Evolutionary conservation across 2,888 invertebrate genomes (phyloP).

Genomic region (Thymelicus lineola): DNA sequence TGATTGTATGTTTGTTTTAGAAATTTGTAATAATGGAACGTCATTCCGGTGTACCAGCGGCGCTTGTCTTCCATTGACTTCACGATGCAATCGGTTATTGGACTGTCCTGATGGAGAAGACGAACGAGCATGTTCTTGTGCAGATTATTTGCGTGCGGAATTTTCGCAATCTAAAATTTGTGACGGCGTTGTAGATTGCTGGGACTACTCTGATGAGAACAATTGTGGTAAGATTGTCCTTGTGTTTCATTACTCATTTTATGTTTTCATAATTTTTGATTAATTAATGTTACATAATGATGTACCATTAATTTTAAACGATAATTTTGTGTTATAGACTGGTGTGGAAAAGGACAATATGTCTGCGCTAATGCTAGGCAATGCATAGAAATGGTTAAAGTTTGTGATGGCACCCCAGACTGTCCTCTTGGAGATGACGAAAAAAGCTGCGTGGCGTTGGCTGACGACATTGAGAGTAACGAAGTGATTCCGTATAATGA

Average conservation of each 20-base stretch:
- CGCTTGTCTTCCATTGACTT: slow-evolving; percentile 86
- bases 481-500: slow-evolving; percentile 86
- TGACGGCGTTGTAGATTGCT: slow-evolving; percentile 92
- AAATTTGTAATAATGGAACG: slow-evolving; percentile 77
- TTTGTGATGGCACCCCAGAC: slow-evolving; percentile 89
- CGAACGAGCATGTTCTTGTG: slow-evolving; percentile 90
- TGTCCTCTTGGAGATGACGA: slow-evolving; percentile 92
- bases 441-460: slow-evolving; percentile 89
- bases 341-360: slow-evolving; percentile 90
- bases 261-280: not conserved
- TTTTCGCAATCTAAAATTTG: slow-evolving; percentile 90
- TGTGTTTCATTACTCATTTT: not conserved
- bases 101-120: slow-evolving; percentile 90
- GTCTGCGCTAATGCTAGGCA: slow-evolving; percentile 90
- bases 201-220: slow-evolving; percentile 92
- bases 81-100: slow-evolving; percentile 89
- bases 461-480: slow-evolving; percentile 82
- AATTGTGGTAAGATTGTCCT: slow-evolving; percentile 86
- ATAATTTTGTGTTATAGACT: slow-evolving; percentile 78
- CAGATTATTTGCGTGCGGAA: slow-evolving; percentile 89
- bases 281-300: not conserved
- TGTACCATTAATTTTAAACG: not conserved
- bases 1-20: slow-evolving; percentile 52
- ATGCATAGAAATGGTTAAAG: slow-evolving; percentile 87
- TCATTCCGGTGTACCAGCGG: slow-evolving; percentile 87